Base-by-base conservation (phyloP, 1,140 invertebrate genomes). In the Phymastichus coffea region DNA sequence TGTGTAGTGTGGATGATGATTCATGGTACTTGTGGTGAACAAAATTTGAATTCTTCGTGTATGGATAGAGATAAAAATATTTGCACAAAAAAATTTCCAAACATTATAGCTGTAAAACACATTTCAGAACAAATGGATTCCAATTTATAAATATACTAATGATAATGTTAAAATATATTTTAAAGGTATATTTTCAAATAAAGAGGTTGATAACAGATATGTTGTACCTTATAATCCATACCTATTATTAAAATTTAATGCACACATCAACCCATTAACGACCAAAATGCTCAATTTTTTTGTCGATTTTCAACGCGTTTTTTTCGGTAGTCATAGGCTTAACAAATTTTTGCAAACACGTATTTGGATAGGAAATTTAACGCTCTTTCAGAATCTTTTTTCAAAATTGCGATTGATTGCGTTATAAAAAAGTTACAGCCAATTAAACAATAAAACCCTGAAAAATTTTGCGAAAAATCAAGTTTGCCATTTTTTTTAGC, bases 21-120 rank as follows among this genome's bases (percentile, higher is more conserved):
- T 26, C 44, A 47, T 17, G 62, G 52, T 12, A 51, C 62, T 3
- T 64, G 62, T 56, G 57, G 62, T 14, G 17, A 56, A 33, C 51
- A 56, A 38, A 60, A 64, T 20, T 23, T 7, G 6, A 64, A 64
- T 26, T 55, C 52, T 14, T 52, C 57, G 14, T 60, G 57, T 37
- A 64, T 60, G 62, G 51, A 33, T 33, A 12, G 6, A 33, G 28
- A 33, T 7, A 57, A 28, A 30, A 44, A 63, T 20, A 28, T n/a
- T 26, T 63, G 61, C 38, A 44, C 26, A 10, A 63, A 63, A 57
- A 30, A 56, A 19, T 61, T 49, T 51, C 46, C 59, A 61, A 61
- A 44, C 3, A 12, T 33, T 56, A 47, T 56, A 37, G 35, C 28
- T 6, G 12, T 33, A 33, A 6, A 33, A 33, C 28, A 33, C 6